Evolutionary conservation across 2,888 invertebrate genomes (phyloP).

Genomic region (Philonicus albiceps): DNA sequence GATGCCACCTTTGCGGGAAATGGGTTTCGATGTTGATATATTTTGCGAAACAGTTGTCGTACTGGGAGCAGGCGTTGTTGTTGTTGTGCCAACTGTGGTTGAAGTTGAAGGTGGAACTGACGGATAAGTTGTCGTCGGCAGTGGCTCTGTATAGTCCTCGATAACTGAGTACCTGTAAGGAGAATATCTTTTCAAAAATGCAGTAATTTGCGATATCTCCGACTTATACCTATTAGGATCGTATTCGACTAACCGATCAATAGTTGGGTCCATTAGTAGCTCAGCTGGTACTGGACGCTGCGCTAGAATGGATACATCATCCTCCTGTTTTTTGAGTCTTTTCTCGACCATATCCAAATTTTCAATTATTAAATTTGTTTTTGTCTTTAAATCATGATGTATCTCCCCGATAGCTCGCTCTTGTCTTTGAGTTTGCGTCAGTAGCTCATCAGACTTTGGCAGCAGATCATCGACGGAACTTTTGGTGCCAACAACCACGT

Average conservation of each 20-base stretch:
- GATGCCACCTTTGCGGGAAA: slow-evolving; percentile 78
- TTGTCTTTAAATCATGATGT: slow-evolving; percentile 80
- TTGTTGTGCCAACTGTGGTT: slow-evolving; percentile 52
- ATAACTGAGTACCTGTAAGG: slow-evolving; percentile 58
- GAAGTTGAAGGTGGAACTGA: slow-evolving; percentile 48
- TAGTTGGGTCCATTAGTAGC: slow-evolving; percentile 77
- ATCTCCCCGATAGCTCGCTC: slow-evolving; percentile 88
- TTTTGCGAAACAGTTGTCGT: slow-evolving; percentile 46
- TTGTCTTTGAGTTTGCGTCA: slow-evolving; percentile 86
- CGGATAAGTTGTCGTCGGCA: slow-evolving; percentile 60
- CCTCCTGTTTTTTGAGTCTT: slow-evolving; percentile 83
- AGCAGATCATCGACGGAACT: slow-evolving; percentile 85
- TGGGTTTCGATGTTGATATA: slow-evolving; percentile 59
- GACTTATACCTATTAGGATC: slow-evolving; percentile 72
- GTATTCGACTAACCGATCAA: slow-evolving; percentile 81
- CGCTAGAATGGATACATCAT: slow-evolving; percentile 79
- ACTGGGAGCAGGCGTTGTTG: slow-evolving; percentile 48
- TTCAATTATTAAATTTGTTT: slow-evolving; percentile 86
- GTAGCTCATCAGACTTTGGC: slow-evolving; percentile 84
- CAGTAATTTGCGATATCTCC: background rate
- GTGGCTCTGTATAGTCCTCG: slow-evolving; percentile 59
- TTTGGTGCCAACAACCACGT: slow-evolving; percentile 87
- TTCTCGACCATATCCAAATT: slow-evolving; percentile 88
- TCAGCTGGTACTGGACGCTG: slow-evolving; percentile 80
- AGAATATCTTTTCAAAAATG: slow-evolving; percentile 22